Evolutionary conservation across 2,888 invertebrate species (phyloP).

Genomic region (Girardia tigrina): DNA sequence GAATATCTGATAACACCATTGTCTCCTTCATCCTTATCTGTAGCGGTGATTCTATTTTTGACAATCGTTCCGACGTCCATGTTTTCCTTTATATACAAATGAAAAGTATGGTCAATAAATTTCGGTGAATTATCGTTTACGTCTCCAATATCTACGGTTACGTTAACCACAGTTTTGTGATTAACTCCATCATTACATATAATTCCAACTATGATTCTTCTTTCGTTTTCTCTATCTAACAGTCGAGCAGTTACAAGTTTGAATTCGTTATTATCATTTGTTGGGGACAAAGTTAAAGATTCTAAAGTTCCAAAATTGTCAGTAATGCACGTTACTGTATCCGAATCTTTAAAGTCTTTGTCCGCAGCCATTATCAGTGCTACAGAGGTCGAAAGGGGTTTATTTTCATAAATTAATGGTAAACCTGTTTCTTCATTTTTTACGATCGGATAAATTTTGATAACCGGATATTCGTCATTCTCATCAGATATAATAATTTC

Average conservation of each 20-base stretch:
- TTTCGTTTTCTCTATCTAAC: conserved; percentile 10
- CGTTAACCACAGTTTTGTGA: background rate
- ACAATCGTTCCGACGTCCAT: background rate
- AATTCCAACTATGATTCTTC: background rate
- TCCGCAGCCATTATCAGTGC: conserved; percentile 9
- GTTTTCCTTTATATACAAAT: background rate
- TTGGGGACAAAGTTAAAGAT: background rate
- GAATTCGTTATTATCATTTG: conserved; percentile 21
- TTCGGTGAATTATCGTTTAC: conserved; percentile 26
- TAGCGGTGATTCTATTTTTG: background rate
- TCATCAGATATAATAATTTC: conserved; percentile 16
- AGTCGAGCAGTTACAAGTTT: background rate
- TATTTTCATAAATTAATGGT: conserved; percentile 15
- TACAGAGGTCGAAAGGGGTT: background rate
- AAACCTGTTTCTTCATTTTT: background rate
- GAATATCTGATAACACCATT: background rate
- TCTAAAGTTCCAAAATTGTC: background rate
- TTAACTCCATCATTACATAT: background rate
- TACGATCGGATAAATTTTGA: background rate
- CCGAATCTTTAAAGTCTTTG: background rate
- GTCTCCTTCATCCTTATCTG: conserved; percentile 2
- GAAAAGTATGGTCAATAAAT: background rate
- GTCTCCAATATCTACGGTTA: conserved; percentile 24
- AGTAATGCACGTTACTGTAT: background rate
- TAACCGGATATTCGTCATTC: conserved; percentile 21